phyloP scores from a whole-genome alignment of 2,797 vertebrate genomes.

The Triplophysa yarkandensis region DNA sequence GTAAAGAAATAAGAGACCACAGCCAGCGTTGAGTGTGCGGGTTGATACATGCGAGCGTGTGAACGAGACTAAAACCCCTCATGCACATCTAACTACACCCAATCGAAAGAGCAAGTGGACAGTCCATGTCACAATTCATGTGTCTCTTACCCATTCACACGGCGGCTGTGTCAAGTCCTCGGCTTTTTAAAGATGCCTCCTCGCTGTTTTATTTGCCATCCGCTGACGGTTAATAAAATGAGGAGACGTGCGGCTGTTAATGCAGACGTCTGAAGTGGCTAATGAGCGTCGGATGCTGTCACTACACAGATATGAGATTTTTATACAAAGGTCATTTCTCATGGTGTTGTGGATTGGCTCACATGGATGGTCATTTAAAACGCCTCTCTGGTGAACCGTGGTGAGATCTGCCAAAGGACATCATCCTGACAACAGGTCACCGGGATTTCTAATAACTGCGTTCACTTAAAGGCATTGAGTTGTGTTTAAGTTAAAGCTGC shows the following conservation, averaged over 20 bases:
- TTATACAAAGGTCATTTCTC: constrained; percentile 16
- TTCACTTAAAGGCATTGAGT: too few relatives aligned
- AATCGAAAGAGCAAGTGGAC: constrained; percentile 29
- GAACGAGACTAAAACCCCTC: constrained; percentile 30
- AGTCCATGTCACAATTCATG: constrained; percentile 41
- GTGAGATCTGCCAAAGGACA: constrained; percentile 15
- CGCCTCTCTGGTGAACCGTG: constrained; percentile 18
- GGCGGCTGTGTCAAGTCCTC: constrained; percentile 33
- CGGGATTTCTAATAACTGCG: too few relatives aligned
- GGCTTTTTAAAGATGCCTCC: constrained; percentile 28
- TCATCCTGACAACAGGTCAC: constrained; percentile 9
- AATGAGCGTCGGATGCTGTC: constrained; percentile 13
- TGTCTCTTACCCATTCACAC: constrained; percentile 32
- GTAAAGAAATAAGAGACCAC: constrained; percentile 41
- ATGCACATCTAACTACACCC: constrained; percentile 37
- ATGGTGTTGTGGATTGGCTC: background rate
- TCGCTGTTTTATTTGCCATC: constrained; percentile 17
- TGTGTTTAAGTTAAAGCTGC: too few relatives aligned
- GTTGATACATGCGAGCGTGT: constrained; percentile 43
- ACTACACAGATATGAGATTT: constrained; percentile 26
- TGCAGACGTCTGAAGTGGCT: background rate
- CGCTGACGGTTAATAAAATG: constrained; percentile 8
- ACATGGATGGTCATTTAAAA: background rate
- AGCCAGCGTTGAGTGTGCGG: constrained; percentile 12
- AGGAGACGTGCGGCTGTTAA: constrained; percentile 1